Conservation (phyloP, 2,797 vertebrate species). For the Hypotaenidia philippensis region DNA sequence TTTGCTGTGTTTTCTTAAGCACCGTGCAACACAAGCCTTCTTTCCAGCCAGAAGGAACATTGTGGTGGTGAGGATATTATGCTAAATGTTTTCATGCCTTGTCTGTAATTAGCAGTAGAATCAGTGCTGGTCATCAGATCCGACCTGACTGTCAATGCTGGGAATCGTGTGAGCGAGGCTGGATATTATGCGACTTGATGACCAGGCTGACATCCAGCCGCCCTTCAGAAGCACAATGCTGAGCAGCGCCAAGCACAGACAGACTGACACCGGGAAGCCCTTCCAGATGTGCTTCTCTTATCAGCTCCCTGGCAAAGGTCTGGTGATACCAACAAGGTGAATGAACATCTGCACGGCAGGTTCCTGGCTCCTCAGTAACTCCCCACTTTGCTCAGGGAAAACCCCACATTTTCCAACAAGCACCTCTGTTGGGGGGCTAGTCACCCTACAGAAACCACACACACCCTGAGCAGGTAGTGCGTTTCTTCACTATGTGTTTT, state of each 20-base stretch:
- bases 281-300: background rate
- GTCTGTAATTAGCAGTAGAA: constrained; percentile 12
- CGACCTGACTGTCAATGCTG: background rate
- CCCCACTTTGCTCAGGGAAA: background rate
- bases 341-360: background rate
- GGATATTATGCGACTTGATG: background rate
- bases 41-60: background rate
- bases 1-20: background rate
- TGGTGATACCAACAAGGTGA: background rate
- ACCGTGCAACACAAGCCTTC: background rate
- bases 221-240: background rate
- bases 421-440: background rate
- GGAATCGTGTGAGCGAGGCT: background rate
- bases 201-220: background rate
- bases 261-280: background rate
- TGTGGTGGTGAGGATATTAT: background rate
- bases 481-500: background rate
- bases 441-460: fast-evolving
- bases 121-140: background rate
- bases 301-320: background rate
- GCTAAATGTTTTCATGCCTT: background rate
- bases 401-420: background rate
- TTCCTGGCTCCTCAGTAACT: background rate
- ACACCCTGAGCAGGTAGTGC: background rate
- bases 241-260: background rate